Percentiles rank a stretch among this genome's conserved stretches.
phyloP scores from a whole-genome alignment of 2,888 invertebrate species.

The Chironomus riparius region DNA sequence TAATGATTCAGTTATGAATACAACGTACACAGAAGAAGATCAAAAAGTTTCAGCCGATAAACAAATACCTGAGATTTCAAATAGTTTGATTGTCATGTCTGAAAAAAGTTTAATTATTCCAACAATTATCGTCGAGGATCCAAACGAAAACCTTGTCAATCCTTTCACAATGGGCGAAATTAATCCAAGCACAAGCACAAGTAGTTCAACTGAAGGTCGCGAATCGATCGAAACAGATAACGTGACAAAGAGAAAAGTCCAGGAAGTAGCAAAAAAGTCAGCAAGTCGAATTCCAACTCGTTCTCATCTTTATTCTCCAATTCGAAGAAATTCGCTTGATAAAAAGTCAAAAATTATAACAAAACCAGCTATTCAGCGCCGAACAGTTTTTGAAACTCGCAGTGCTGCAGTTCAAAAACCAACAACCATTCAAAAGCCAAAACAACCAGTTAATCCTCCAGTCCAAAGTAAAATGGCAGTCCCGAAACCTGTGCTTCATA shows the following conservation, averaged over 20 bases:
- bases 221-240: background rate
- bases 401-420: background rate
- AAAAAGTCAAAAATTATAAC: background rate
- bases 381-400: background rate
- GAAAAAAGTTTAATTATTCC: no score
- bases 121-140: background rate
- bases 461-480: background rate
- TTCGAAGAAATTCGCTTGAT: background rate
- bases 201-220: background rate
- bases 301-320: background rate
- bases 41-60: background rate
- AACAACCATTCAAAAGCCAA: background rate
- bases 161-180: background rate
- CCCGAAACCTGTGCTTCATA: background rate
- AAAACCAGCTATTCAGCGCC: background rate
- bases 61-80: background rate
- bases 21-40: no score
- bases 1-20: background rate
- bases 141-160: constrained; percentile 1
- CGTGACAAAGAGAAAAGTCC: background rate
- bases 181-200: no score
- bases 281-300: background rate
- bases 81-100: background rate
- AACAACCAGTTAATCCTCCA: background rate
- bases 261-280: background rate